A percentile compares a stretch with the other conserved stretches of the same genome.
phyloP scores from a whole-genome alignment of 2,797 vertebrate genomes.

The Acomys russatus region DNA sequence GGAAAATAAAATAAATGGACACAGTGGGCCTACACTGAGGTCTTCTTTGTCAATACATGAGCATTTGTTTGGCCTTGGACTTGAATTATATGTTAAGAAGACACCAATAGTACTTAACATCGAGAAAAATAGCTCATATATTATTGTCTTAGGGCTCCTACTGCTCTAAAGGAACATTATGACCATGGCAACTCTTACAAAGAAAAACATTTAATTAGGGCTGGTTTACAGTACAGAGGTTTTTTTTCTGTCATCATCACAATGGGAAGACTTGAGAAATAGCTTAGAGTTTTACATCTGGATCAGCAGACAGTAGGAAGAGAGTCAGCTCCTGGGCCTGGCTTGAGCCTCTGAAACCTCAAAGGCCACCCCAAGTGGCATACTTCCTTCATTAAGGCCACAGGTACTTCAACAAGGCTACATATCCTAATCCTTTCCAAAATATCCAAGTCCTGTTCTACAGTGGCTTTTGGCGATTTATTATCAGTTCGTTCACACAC shows the following conservation, averaged over 20 bases:
- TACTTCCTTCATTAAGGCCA: background rate
- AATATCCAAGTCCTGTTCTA: background rate
- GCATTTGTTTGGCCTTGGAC: background rate
- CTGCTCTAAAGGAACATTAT: background rate
- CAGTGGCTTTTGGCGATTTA: background rate
- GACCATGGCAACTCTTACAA: background rate
- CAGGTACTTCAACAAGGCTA: background rate
- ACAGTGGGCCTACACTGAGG: background rate
- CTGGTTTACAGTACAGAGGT: background rate
- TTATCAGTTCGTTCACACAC: background rate
- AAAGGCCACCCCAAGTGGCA: background rate
- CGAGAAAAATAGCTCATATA: background rate
- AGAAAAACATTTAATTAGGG: background rate
- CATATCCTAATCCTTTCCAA: background rate
- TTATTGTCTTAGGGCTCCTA: background rate
- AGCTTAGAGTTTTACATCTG: background rate
- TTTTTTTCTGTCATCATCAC: background rate
- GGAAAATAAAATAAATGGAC: background rate
- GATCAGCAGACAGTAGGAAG: background rate
- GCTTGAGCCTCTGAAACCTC: background rate
- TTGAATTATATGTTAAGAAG: background rate
- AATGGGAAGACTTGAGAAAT: background rate
- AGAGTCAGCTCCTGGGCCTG: background rate
- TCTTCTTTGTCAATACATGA: background rate
- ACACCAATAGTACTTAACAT: background rate